Evolutionary conservation across 2,888 invertebrate species (phyloP).

Genomic region (Hylaea fasciaria): DNA sequence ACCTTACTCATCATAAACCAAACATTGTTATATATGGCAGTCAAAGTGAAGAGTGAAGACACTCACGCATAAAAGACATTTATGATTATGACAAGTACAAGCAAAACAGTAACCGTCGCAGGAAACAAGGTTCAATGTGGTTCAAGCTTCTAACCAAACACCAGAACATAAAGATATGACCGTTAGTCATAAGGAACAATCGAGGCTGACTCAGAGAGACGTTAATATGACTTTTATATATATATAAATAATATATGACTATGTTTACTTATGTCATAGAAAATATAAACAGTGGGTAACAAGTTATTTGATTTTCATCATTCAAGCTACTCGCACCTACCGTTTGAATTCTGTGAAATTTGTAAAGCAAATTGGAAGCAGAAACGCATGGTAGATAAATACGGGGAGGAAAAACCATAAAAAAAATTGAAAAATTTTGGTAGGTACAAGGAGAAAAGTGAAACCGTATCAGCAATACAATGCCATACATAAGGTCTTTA

Average conservation of each 20-base stretch:
- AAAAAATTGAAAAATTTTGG: too few relatives aligned
- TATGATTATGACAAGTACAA: conserved; percentile 12
- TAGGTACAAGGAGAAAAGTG: too few relatives aligned
- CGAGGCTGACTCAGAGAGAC: conserved; percentile 39
- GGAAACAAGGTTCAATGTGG: conserved; percentile 29
- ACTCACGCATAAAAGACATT: conserved; percentile 2
- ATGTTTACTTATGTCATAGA: conserved; percentile 15
- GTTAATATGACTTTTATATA: conserved; percentile 8
- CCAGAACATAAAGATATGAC: conserved; percentile 30
- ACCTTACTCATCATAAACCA: neutral
- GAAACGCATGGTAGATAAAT: neutral
- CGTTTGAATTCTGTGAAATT: conserved; percentile 4
- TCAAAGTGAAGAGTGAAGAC: conserved; percentile 4
- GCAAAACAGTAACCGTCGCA: conserved; percentile 16
- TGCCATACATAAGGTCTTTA: too few relatives aligned
- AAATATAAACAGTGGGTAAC: conserved; percentile 4
- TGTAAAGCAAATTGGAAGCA: neutral
- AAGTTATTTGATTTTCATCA: neutral
- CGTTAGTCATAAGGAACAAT: conserved; percentile 43
- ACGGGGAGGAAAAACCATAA: too few relatives aligned
- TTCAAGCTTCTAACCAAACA: conserved; percentile 31
- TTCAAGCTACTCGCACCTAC: neutral
- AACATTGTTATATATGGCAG: neutral
- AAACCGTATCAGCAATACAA: too few relatives aligned
- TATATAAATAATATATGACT: too few relatives aligned